A percentile compares a stretch with the other conserved stretches of the same genome.
These are phyloP conservation scores for Noctua fimbriata DNA, from an alignment of 2,888 invertebrate species.

Conservation along the genomic window DNA sequence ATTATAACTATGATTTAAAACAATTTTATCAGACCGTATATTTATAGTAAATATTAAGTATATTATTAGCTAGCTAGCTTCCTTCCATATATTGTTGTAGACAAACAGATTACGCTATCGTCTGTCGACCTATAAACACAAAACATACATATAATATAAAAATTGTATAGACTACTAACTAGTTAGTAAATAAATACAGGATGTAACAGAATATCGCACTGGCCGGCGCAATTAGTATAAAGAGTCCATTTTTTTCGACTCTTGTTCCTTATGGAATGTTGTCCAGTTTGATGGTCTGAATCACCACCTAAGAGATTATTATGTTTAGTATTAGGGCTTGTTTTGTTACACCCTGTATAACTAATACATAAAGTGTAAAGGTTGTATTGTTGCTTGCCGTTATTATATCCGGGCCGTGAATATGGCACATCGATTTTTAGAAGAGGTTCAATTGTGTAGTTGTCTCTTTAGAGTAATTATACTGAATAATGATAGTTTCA, in stretches of 20 bases:
- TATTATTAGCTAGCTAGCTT: constrained; percentile 10
- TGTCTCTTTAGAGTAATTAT: neutral
- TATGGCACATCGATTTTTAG: neutral
- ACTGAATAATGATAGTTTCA: neutral
- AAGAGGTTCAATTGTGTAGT: neutral
- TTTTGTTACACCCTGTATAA: neutral
- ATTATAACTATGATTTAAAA: neutral
- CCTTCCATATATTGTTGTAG: constrained; percentile 12
- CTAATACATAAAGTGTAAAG: constrained; percentile 9
- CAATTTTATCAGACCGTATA: constrained; percentile 1
- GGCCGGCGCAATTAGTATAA: neutral
- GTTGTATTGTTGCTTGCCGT: constrained; percentile 26
- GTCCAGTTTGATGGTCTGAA: neutral
- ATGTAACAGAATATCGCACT: neutral
- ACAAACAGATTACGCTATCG: constrained; percentile 22
- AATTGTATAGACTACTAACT: constrained; percentile 23
- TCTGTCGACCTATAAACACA: constrained; percentile 24
- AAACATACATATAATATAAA: constrained; percentile 6
- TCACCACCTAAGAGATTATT: neutral
- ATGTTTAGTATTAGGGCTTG: neutral
- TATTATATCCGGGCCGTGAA: neutral
- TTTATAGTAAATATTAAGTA: constrained; percentile 10
- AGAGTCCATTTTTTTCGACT: neutral
- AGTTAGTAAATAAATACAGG: constrained; percentile 25
- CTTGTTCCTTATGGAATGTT: neutral